Base-by-base conservation (phyloP, 2,797 vertebrate species). In the Merluccius polli region DNA sequence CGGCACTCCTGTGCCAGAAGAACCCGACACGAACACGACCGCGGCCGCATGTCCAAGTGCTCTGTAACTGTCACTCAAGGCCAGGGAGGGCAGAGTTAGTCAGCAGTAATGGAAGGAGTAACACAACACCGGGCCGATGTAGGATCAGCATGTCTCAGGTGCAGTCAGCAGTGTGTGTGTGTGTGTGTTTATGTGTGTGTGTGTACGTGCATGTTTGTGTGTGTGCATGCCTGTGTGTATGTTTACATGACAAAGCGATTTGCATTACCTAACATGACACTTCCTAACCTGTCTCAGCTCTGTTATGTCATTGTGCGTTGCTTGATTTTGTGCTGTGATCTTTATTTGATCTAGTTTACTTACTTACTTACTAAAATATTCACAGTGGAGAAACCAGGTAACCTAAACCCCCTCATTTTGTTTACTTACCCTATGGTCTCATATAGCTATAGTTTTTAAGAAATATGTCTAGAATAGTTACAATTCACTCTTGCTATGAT, bases 71-170 rank as follows among this genome's bases (percentile, higher is more conserved):
- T 91, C 87, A 89, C 83, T 89, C 87, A 89, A 88, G 29, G 86
- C 77, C 77, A 78, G 21, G 48, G 6, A 75, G 79, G 78, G 72
- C 73, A 68, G 85, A 80, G 82, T 90, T 92, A 87, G 91, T 92
- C 91, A 91, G 91, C 90, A 90, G 85, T 91, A 89, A 88, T 87
- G 85, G 87, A 91, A 88, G 87, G 81, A 87, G 59, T 27, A 90
- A 89, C 82, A 80, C 74, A 78, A 92, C 72, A 79, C 88, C 76
- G 80, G 82, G 77, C 81, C 85, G 80, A n/a, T 81, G 86, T 81
- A 69, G 81, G n/a, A 82, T 79, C 77, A 74, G 71, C 15, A 4
- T 85, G 80, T 81, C 82, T 82, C 84, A 30, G 81, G 63, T 67
- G 36, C 38, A 36, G 16, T 21, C 27, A 30, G 65, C 67, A 65